Base-by-base conservation (phyloP, 1,140 invertebrate genomes). In the Eciton burchellii region DNA sequence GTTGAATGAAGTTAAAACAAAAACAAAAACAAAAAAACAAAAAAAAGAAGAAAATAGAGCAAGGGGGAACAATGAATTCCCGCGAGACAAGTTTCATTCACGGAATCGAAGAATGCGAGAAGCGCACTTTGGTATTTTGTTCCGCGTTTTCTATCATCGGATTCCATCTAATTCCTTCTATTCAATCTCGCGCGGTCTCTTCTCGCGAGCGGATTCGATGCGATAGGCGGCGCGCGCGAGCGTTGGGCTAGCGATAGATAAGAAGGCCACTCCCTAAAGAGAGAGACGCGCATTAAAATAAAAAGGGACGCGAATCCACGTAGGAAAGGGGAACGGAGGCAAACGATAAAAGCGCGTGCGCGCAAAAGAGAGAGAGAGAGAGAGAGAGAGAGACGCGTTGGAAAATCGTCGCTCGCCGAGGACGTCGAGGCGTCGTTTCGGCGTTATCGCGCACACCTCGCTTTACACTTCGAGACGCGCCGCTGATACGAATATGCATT, bases 401-500 rank as follows among this genome's bases (percentile, higher is more conserved):
- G 35, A 65, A 86, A 85, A 71, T 84, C 41, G 68, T 68, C 45
- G 45, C 47, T 35, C 45, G 54, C 62, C 45, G 52, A 68, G 52
- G 29, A 11, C 56, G 54, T 26, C 43, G 57, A 73, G 72, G 52
- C 43, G 43, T 82, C 84, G 70, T 85, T 81, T 73, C 59, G 11
- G 43, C 43, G 83, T 85, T 85, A 85, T 85, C 83, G 66, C 83
- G 49, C 82, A 52, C 19, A 19, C 35, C 57, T 83, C 84, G 65
- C 74, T 83, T 87, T 86, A 79, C 84, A 83, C 84, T 66, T 86
- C 70, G 76, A 60, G 49, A 62, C 83, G 68, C 85, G 35, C 8
- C 70, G 43, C 72, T 54, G 84, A 86, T 86, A 86, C 56, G 63
- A 82, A 83, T 60, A 77, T 83, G 81, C 84, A 86, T 87, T 87